phyloP scores from a whole-genome alignment of 1,140 invertebrate genomes.

The Eciton burchellii region DNA sequence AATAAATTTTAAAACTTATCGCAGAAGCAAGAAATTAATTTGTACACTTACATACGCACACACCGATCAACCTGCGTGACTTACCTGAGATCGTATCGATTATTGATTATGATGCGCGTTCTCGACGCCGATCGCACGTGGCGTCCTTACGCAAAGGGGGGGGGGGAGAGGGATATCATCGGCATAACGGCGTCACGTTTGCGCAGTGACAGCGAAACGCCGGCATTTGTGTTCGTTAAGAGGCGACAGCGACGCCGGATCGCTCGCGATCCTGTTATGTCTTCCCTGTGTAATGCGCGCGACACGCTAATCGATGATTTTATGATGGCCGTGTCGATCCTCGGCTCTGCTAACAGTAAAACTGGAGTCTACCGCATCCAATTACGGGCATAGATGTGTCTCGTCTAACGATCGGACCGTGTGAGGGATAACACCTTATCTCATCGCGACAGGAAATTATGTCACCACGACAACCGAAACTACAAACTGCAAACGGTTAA shows the following conservation, averaged over 20 bases:
- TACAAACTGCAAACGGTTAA: conserved; percentile 8
- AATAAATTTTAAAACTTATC: too few species aligned
- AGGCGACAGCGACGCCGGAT: neutral
- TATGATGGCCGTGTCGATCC: conserved; percentile 17
- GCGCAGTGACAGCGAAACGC: conserved; percentile 17
- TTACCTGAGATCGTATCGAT: neutral
- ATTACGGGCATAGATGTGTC: conserved; percentile 29
- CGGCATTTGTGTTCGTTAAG: conserved; percentile 7
- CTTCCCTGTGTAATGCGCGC: neutral
- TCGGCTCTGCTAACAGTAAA: conserved; percentile 37
- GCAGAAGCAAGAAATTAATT: too few species aligned
- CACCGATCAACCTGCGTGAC: neutral
- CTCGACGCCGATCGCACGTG: neutral
- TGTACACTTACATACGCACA: too few species aligned
- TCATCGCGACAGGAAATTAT: conserved; percentile 23
- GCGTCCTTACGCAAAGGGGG: neutral
- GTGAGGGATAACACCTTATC: conserved; percentile 17
- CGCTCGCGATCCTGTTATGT: neutral
- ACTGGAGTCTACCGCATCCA: neutral
- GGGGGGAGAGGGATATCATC: neutral
- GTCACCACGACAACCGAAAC: conserved; percentile 6
- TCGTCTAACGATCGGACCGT: neutral
- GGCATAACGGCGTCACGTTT: neutral
- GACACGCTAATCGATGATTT: conserved; percentile 16
- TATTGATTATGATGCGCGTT: neutral